Evolutionary conservation across 2,797 vertebrate species (phyloP).

Genomic region (Syngnathus acus): DNA sequence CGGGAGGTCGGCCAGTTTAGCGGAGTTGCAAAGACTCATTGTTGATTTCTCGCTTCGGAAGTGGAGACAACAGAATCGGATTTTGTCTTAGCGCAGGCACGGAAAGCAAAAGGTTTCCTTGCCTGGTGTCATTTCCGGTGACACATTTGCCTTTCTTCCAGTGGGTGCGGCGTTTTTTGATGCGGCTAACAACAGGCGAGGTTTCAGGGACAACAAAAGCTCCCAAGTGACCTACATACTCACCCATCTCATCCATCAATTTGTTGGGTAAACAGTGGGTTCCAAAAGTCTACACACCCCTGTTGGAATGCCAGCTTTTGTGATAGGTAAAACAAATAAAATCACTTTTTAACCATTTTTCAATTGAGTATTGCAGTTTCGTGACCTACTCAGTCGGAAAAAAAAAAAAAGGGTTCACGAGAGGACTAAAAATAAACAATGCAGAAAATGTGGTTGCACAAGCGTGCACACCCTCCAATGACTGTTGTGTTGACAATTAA

Average conservation of each 20-base stretch:
- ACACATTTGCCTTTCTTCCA: not conserved
- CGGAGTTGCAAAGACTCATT: constrained; percentile 5
- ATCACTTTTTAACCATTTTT: too few relatives aligned
- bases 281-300: not conserved
- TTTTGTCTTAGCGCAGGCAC: not conserved
- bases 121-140: not conserved
- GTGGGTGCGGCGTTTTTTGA: not conserved
- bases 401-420: not conserved
- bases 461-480: not conserved
- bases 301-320: not conserved
- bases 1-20: not conserved
- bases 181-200: not conserved
- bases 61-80: not conserved
- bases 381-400: too few relatives aligned
- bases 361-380: too few relatives aligned
- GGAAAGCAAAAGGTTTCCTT: not conserved
- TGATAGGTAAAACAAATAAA: not conserved
- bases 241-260: not conserved
- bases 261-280: not conserved
- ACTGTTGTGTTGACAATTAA: not conserved
- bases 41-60: not conserved
- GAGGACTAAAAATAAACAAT: not conserved
- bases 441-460: not conserved
- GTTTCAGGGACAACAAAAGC: not conserved
- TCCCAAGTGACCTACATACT: not conserved